Percentiles rank a stretch among this genome's conserved stretches.
phyloP scores from a whole-genome alignment of 2,113 vertebrate genomes.

The Gracilinanus agilis region DNA sequence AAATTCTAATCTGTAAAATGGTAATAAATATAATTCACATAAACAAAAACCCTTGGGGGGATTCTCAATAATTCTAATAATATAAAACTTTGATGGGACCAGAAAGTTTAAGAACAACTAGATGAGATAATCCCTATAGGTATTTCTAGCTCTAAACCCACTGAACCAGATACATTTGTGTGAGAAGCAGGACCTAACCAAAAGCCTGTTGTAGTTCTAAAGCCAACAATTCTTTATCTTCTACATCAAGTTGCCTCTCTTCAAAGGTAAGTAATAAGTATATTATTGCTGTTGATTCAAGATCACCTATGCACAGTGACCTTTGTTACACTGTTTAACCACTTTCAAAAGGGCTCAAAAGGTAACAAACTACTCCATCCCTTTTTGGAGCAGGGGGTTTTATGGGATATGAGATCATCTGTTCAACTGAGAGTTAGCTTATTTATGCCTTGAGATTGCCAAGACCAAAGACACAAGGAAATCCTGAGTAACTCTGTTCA shows the following conservation, averaged over 20 bases:
- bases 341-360: not conserved
- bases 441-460: not conserved
- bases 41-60: not conserved
- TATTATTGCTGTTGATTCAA: conserved; percentile 18
- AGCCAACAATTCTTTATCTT: not conserved
- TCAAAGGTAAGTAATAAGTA: not conserved
- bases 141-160: not conserved
- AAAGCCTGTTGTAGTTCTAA: not conserved
- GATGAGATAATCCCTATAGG: not conserved
- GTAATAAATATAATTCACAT: not conserved
- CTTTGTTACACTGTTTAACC: not conserved
- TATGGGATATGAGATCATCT: not conserved
- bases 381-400: not conserved
- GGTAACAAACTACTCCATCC: not conserved
- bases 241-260: not conserved
- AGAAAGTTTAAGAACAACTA: not conserved
- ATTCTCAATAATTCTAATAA: not conserved
- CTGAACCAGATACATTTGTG: not conserved
- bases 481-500: not conserved
- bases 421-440: not conserved
- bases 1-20: not conserved
- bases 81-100: not conserved
- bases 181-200: not conserved
- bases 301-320: not conserved
- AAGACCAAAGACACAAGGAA: not conserved